These are phyloP conservation scores for Etheostoma cragini DNA, from an alignment of 2,113 vertebrate species.

Conservation along the genomic window DNA sequence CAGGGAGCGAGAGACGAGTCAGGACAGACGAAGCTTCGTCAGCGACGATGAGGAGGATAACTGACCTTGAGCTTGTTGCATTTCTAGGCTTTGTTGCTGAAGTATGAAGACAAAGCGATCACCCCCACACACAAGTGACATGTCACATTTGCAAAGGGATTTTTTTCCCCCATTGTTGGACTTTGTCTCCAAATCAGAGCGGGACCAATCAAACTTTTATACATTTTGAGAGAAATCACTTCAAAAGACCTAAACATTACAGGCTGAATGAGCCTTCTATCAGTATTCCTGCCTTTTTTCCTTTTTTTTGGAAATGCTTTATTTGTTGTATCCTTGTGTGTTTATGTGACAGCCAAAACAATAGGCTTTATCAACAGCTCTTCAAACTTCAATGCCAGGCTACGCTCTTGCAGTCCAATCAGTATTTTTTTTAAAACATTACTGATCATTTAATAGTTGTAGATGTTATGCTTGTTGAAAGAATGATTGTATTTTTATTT, in stretches of 20 bases:
- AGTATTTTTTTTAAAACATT: constrained; percentile 50
- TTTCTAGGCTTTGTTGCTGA: neutral
- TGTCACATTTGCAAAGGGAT: constrained; percentile 8
- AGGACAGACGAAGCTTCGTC: constrained; percentile 89
- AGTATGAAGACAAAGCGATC: constrained; percentile 23
- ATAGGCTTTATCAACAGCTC: neutral
- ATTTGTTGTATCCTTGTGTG: constrained; percentile 20
- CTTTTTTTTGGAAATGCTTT: constrained; percentile 1
- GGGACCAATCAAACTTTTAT: constrained; percentile 24
- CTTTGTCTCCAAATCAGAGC: constrained; percentile 34
- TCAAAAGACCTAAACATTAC: constrained; percentile 41
- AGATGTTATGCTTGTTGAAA: constrained; percentile 38
- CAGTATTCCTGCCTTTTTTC: constrained; percentile 69
- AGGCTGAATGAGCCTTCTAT: constrained; percentile 24
- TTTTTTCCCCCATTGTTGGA: neutral
- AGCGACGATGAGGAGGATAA: constrained; percentile 97
- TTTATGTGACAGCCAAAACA: constrained; percentile 15
- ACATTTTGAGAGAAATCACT: neutral
- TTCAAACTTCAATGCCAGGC: constrained; percentile 1
- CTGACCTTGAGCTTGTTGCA: constrained; percentile 34
- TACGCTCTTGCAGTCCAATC: constrained; percentile 45
- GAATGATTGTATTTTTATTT: constrained; percentile 37
- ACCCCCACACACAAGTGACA: neutral
- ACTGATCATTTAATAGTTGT: constrained; percentile 22
- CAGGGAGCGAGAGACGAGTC: constrained; percentile 89